Percentiles rank a stretch among this genome's conserved stretches.
phyloP scores from a whole-genome alignment of 2,888 invertebrate species.

The Julus scandinavius region DNA sequence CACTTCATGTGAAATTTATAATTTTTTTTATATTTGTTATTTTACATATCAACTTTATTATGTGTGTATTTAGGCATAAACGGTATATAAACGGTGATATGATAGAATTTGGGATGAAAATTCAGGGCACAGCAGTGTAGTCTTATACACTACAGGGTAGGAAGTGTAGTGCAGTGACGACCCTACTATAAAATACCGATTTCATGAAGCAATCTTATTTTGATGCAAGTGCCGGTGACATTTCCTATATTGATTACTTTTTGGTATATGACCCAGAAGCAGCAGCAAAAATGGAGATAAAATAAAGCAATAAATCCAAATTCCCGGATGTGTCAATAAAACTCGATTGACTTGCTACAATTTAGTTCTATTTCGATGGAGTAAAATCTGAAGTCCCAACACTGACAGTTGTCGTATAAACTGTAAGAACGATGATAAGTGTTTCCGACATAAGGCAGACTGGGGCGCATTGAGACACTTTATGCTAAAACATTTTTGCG shows the following conservation, averaged over 20 bases:
- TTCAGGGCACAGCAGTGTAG: too few relatives aligned
- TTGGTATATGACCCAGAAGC: conserved; percentile 30
- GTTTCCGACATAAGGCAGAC: neutral
- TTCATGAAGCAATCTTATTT: neutral
- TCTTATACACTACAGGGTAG: too few relatives aligned
- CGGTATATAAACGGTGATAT: too few relatives aligned
- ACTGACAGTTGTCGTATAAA: neutral
- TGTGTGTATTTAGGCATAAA: too few relatives aligned
- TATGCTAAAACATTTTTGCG: too few relatives aligned
- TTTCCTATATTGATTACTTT: conserved; percentile 33
- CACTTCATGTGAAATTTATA: too few relatives aligned
- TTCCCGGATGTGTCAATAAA: conserved; percentile 31
- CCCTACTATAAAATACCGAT: neutral
- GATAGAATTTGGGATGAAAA: too few relatives aligned
- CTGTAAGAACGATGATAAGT: neutral
- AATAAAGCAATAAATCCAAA: conserved; percentile 34
- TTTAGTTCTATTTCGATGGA: conserved; percentile 14
- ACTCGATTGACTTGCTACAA: conserved; percentile 18
- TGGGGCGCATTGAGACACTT: too few relatives aligned
- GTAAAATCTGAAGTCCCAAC: neutral
- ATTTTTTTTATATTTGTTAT: too few relatives aligned
- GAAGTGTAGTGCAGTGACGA: neutral
- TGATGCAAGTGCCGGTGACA: neutral
- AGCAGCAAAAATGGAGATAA: neutral
- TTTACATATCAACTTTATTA: too few relatives aligned